phyloP scores from a whole-genome alignment of 2,113 vertebrate genomes.

The Psettodes erumei region DNA sequence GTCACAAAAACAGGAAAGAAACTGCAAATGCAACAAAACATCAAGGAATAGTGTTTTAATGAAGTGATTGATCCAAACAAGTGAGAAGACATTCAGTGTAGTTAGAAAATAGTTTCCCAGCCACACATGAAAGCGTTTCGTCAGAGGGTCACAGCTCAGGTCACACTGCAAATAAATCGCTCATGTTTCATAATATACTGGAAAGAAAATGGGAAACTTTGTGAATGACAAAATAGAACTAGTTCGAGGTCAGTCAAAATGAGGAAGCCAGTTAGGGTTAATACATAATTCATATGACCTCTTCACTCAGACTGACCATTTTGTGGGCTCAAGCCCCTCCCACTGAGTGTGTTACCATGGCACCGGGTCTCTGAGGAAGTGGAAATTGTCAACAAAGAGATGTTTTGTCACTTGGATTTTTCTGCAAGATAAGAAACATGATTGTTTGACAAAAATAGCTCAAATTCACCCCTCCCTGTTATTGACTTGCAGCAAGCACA shows the following conservation, averaged over 20 bases:
- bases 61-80: not conserved
- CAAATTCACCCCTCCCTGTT: not conserved
- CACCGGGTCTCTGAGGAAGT: conserved; percentile 56
- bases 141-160: conserved; percentile 31
- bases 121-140: conserved; percentile 48
- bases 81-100: conserved; percentile 9
- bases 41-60: too few species aligned
- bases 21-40: too few species aligned
- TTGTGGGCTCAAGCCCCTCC: conserved; percentile 25
- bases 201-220: conserved; percentile 47
- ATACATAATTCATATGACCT: conserved; percentile 81
- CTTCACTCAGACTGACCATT: conserved; percentile 49
- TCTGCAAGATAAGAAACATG: conserved; percentile 46
- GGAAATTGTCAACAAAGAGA: conserved; percentile 72
- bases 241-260: conserved; percentile 54
- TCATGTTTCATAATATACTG: conserved; percentile 50
- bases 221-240: conserved; percentile 53
- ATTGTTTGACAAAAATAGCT: conserved; percentile 59
- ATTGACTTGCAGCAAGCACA: conserved; percentile 1
- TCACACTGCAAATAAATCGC: conserved; percentile 23
- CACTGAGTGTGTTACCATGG: conserved; percentile 59
- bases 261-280: conserved; percentile 37
- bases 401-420: conserved; percentile 54
- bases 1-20: too few species aligned
- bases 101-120: conserved; percentile 54